Base-by-base conservation (phyloP, 1,140 invertebrate species). In the Leptonema lineaticorne region DNA sequence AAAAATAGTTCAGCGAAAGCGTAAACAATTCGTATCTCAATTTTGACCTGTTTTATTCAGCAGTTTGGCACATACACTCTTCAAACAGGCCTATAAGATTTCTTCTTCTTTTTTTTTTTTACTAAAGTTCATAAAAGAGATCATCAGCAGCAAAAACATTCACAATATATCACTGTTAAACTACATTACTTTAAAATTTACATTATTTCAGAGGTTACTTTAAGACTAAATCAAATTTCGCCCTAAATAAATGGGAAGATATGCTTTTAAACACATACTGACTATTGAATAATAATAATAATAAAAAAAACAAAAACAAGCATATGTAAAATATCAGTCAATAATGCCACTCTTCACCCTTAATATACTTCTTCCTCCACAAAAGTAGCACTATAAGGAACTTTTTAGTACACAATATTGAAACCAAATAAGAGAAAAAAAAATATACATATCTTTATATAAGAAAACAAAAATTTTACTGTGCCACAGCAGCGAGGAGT, bases 251-350 rank as follows among this genome's bases (percentile, higher is more conserved):
- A 68, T 24, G 63, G 56, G 68, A 72, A 70, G 66, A 69, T 68
- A 69, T 68, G 65, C 62, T 63, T 27, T 60, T 68, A 37, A 70
- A 64, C 46, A 56, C 53, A 60, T 62, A 45, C 68, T 33, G 45
- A 37, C 46, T 67, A 69, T 73, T 48, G 63, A 70, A 67, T n/a
- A n/a, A n/a, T n/a, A n/a, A n/a, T n/a, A n/a, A n/a, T n/a, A n/a
- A n/a, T n/a, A n/a, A n/a, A n/a, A n/a, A n/a, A n/a, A n/a, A n/a
- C n/a, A n/a, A n/a, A n/a, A 70, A 69, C 14, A 72, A 68, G 68
- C 64, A 70, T 68, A 72, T 28, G 56, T 58, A 69, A n/a, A 67
- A 70, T 48, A 65, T 70, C 71, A 73, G 71, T 73, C 71, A 68
- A 64, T 37, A 11, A 41, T 69, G 58, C 71, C 67, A 64, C 41